Percentiles rank a stretch among this genome's conserved stretches.
Conservation (phyloP, 2,797 vertebrate species). For the Centroberyx gerrardi region DNA sequence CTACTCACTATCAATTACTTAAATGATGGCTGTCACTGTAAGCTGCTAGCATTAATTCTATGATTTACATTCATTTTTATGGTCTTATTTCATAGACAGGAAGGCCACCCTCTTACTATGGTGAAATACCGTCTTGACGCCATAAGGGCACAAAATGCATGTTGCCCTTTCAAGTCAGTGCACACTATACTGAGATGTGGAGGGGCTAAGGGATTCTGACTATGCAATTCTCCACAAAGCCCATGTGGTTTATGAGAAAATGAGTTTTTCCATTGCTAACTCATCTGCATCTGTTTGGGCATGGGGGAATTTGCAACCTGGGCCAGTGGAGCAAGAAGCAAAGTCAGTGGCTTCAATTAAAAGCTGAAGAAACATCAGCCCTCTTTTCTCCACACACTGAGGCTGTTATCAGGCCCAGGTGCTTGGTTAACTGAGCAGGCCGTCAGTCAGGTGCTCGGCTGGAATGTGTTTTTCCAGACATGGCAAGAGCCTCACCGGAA, state of each 20-base stretch:
- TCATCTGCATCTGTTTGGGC: not conserved
- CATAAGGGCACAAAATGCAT: not conserved
- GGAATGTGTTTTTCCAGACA: conserved; percentile 28
- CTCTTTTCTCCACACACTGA: not conserved
- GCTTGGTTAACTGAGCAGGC: conserved; percentile 17
- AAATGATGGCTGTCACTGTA: conserved; percentile 18
- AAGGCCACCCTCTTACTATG: conserved; percentile 2
- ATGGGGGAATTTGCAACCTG: not conserved
- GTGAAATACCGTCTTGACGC: conserved; percentile 14
- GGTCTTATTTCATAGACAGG: conserved; percentile 13
- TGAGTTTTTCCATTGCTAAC: not conserved
- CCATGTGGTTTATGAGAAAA: not conserved
- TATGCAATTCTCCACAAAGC: not conserved
- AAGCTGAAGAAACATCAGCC: conserved; percentile 15
- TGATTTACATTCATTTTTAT: conserved; percentile 7
- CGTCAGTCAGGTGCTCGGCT: conserved; percentile 39
- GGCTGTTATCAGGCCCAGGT: conserved; percentile 26
- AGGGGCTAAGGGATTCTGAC: not conserved
- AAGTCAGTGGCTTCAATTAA: conserved; percentile 18
- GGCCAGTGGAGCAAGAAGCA: conserved; percentile 19
- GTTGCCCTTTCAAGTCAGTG: not conserved
- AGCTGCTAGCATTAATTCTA: conserved; percentile 13
- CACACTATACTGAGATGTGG: not conserved
- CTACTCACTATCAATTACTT: conserved; percentile 4
- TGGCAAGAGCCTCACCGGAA: conserved; percentile 29